Conservation (phyloP, 2,113 vertebrate genomes). For the Malurus alboscapulatus region DNA sequence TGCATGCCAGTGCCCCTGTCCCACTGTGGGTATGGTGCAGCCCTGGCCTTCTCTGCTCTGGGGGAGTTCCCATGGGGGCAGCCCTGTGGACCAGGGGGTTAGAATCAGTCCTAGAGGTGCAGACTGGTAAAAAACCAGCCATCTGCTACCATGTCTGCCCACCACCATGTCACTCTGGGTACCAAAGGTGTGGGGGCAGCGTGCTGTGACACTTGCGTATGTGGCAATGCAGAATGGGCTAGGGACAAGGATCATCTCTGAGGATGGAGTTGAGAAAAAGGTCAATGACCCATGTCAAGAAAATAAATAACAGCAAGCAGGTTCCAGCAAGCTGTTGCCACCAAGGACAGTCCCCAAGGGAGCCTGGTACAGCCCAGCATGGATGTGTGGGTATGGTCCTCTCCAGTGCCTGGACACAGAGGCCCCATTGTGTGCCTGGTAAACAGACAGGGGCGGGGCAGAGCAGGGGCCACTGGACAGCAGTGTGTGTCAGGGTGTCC, state of each 20-base stretch:
- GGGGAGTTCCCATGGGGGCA: not conserved
- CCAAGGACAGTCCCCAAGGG: not conserved
- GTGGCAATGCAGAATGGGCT: not conserved
- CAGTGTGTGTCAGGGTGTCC: not conserved
- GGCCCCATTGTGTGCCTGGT: slow-evolving; percentile 22
- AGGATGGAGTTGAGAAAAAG: not conserved
- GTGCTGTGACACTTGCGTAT: not conserved
- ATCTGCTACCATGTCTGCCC: not conserved
- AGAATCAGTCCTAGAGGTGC: not conserved
- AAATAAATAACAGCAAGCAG: not conserved
- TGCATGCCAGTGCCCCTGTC: not conserved
- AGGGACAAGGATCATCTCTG: not conserved
- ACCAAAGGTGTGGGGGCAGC: too few relatives aligned
- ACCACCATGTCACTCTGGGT: fast-evolving
- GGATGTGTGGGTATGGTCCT: not conserved
- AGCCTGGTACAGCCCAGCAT: slow-evolving; percentile 18
- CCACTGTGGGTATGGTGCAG: not conserved
- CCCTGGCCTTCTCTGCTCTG: not conserved
- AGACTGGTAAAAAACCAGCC: not conserved
- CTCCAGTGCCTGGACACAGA: not conserved
- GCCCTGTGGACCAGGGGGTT: not conserved
- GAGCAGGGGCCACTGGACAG: not conserved
- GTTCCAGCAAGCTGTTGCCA: not conserved
- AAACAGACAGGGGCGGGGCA: slow-evolving; percentile 25
- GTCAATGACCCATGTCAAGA: not conserved